Evolutionary conservation across 1,140 invertebrate species (phyloP), one percentile per base, ranked within the genome.

Genomic region (Drosophila baimaii): DNA sequence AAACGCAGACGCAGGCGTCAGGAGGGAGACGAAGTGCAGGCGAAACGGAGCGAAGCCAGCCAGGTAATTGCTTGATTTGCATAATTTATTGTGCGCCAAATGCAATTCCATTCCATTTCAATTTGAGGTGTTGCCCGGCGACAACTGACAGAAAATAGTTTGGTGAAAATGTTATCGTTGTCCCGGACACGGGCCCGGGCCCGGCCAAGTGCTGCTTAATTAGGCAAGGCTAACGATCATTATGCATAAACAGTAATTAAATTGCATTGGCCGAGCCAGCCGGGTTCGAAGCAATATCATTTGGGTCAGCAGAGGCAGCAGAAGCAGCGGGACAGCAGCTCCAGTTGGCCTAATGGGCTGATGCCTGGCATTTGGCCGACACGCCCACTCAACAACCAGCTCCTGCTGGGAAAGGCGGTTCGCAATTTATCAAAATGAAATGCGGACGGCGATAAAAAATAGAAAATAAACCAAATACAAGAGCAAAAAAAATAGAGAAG

Each of bases 361-460:
- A 21, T n/a, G 27, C 35, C 35, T 37, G 35, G 41, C 47, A 57
- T 47, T 78, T 76, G 71, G 39, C 57, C 41, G 78, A 61, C 64
- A 57, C 52, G 61, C 81, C 81, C 76, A 65, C 56, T 39, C 49
- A 49, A 75, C 64, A 62, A 33, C 61, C 49, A 33, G 56, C 29
- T n/a, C 33, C 29, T 52, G 12, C 8, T 8, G 35, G 3, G 27
- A 15, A 41, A 10, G 41, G 46, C 33, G 43, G 41, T 9, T 35
- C 3, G 68, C 77, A 88, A 89, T 88, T 88, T 88, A 88, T 88
- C 83, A 88, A 88, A 89, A 88, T 89, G 77, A 88, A 86, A 77
- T 73, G 83, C 56, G 49, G 13, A 76, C 43, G 49, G 37, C 54
- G 27, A 37, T 57, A 57, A 70, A 71, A 71, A 71, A 46, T 70